Evolutionary conservation across 2,888 invertebrate species (phyloP).

Genomic region (Pediacus dermestoides): DNA sequence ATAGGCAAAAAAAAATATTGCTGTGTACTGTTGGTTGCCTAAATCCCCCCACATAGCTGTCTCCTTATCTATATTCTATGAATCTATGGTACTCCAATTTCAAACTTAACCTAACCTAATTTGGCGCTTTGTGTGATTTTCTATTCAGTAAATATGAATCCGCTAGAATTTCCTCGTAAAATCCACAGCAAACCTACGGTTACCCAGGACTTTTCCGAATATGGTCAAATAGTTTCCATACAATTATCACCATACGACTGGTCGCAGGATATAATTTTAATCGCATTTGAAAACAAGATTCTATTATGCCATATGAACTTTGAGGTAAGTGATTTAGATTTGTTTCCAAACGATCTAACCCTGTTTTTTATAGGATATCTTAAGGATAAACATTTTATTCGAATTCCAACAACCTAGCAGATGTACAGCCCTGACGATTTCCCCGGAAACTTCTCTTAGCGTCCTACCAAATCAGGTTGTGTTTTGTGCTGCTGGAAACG

Average conservation of each 20-base stretch:
- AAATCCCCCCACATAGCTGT: too few species aligned
- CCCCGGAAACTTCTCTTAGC: constrained; percentile 60
- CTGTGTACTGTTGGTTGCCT: too few species aligned
- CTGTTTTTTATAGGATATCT: constrained; percentile 46
- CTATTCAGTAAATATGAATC: too few species aligned
- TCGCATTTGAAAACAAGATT: constrained; percentile 58
- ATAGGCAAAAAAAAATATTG: too few species aligned
- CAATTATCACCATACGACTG: constrained; percentile 63
- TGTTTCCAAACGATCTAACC: too few species aligned
- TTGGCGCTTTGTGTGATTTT: too few species aligned
- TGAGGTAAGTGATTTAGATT: constrained; percentile 50
- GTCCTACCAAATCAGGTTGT: constrained; percentile 57
- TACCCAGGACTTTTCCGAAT: constrained; percentile 49
- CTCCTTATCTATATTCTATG: too few species aligned
- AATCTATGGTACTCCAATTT: too few species aligned
- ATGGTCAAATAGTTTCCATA: constrained; percentile 55
- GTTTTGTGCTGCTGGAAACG: constrained; percentile 56
- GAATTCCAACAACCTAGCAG: constrained; percentile 57
- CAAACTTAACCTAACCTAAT: too few species aligned
- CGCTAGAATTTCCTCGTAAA: too few species aligned
- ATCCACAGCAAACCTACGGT: too few species aligned
- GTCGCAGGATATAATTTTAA: constrained; percentile 61
- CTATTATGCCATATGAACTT: constrained; percentile 56
- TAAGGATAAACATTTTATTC: constrained; percentile 55
- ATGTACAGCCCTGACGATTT: constrained; percentile 57